Base-by-base conservation (phyloP, 2,113 vertebrate species). In the Neolamprologus fasciatus region DNA sequence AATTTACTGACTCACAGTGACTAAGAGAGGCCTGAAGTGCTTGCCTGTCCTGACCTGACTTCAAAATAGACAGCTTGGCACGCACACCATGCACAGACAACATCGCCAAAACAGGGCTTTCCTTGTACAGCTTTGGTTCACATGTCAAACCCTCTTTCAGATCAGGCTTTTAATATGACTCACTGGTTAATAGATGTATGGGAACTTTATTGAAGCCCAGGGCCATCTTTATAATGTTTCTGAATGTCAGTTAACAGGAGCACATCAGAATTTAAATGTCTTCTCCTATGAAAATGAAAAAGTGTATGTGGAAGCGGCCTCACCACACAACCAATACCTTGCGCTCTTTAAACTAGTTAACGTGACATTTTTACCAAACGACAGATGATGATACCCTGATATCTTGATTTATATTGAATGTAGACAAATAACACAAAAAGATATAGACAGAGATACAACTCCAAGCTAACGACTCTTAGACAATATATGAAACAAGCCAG, bases 11-110 rank as follows among this genome's bases (percentile, higher is more conserved):
- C 89, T 94, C 93, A 89, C 85, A 84, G 86, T 92, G 94, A 92
- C 91, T 91, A 91, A 94, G 83, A 90, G 68, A 80, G 84, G 93
- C 87, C 93, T 89, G 83, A 86, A 92, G 93, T 91, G 86, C 40
- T 82, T 86, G 93, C 93, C 82, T 95, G 95, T 92, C 92, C 93
- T 92, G 94, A 95, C 94, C 93, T 93, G 94, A 95, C 94, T 94
- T 92, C 88, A 91, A 93, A 95, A 95, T 83, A 94, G 93, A 91
- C 92, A 63, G 86, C 91, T 90, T 94, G 92, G 93, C 95, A 94
- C 87, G 87, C 91, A 93, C 50, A 14, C 85, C 81, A 37, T 66
- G 81, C 87, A 79, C 91, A 87, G 89, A 89, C 84, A 92, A 28
- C 91, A 76, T 84, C 21, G 3, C 88, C 82, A 89, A 90, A 81